phyloP scores from a whole-genome alignment of 2,797 vertebrate genomes.

The Thalassophryne amazonica region DNA sequence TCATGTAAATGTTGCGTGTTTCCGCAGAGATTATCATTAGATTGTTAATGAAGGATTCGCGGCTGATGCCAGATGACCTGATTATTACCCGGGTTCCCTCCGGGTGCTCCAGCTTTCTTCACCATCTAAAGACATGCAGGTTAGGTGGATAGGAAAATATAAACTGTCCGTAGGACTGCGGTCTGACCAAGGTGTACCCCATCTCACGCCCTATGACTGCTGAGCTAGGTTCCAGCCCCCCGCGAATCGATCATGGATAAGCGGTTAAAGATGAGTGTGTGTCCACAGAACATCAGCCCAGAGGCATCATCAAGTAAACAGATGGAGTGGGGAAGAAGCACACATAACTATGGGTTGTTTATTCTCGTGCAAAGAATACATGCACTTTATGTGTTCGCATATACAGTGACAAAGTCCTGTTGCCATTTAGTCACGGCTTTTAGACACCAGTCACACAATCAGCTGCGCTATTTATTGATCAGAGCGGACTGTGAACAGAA shows the following conservation, averaged over 20 bases:
- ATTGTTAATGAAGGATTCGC: conserved; percentile 57
- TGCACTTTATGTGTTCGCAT: not conserved
- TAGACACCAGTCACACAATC: conserved; percentile 16
- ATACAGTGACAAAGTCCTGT: not conserved
- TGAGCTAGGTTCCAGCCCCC: too few species aligned
- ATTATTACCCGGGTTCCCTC: too few species aligned
- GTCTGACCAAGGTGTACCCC: too few species aligned
- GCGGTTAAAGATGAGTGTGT: too few species aligned
- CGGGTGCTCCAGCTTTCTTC: too few species aligned
- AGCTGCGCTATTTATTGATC: conserved; percentile 27
- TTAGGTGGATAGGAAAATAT: too few species aligned
- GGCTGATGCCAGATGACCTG: conserved; percentile 62
- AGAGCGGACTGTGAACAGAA: conserved; percentile 34
- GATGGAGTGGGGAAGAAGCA: conserved; percentile 17
- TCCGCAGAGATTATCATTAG: conserved; percentile 49
- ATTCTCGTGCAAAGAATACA: not conserved
- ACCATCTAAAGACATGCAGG: too few species aligned
- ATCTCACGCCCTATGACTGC: too few species aligned
- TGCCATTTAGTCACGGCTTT: conserved; percentile 11
- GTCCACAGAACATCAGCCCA: conserved; percentile 28
- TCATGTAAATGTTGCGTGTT: conserved; percentile 72
- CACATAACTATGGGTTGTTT: not conserved
- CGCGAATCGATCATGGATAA: too few species aligned
- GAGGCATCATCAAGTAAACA: conserved; percentile 1
- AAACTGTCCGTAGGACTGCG: too few species aligned